Evolutionary conservation across 2,888 invertebrate species (phyloP), one percentile per base, ranked within the genome.

Genomic region (Graphium colonna): DNA sequence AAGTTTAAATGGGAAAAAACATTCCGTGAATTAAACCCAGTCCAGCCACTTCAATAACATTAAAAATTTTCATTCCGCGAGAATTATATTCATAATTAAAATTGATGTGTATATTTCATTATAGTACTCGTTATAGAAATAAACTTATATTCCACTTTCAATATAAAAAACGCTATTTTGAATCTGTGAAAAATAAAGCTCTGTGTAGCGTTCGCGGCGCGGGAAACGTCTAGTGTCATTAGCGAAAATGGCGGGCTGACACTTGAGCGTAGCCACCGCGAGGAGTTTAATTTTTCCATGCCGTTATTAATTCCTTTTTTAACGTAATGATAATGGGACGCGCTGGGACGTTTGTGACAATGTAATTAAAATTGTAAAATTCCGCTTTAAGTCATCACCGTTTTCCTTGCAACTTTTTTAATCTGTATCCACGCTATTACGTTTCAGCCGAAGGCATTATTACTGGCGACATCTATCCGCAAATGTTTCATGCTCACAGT

Each of bases 261-360:
- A 69, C 64, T 76, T 72, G 71, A 77, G 76, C 75, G 77, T 77
- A 79, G 71, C 77, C 74, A 74, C 70, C 72, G 67, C 58, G 59
- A 65, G 63, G 59, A 62, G 60, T 62, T 64, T 62, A 65, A 67
- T 66, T 63, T 63, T 58, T 54, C 61, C 64, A 59, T 58, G 66
- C 57, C 63, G 64, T 64, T 68, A 69, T 66, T 64, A 63, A 65
- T 63, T 64, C 64, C 63, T 66, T 66, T 65, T 58, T 56, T 64
- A 60, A 59, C 61, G 60, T 62, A 67, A 63, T 67, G 63, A 68
- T 65, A 60, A 64, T 63, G 61, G 60, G 63, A 64, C 58, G 65
- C 57, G 53, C 49, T 49, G 53, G 53, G 49, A 60, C 59, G 64
- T 58, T 61, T 61, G 65, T 66, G 65, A 66, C 65, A 66, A 65